Evolutionary conservation across 2,797 vertebrate genomes (phyloP), one percentile per base, ranked within the genome.

Genomic region (Ctenopoma multispine): DNA sequence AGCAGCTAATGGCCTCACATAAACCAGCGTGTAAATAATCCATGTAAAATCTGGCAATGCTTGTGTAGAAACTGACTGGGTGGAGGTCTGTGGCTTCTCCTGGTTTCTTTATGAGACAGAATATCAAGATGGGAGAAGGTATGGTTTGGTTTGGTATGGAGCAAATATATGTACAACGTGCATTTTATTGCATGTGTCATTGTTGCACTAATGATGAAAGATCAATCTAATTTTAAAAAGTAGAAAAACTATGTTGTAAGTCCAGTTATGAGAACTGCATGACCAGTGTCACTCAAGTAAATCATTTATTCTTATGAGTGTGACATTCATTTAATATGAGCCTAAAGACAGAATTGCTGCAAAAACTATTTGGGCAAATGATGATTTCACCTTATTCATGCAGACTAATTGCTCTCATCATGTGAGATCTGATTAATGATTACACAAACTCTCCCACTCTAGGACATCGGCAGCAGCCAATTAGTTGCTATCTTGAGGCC

Each of bases 1-100:
- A 54, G 74, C 63, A 68, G 63, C 62, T 55, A 1, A 10, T 63
- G 63, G 63, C 83, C 69, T 86, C 57, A 75, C 63, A 70, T 77
- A 79, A 86, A 87, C 80, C 67, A 60, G 40, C 36, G 4, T 38
- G 68, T 90, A 63, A 91, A 91, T 90, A 87, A 91, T 75, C 83
- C 55, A 89, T 69, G 72, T 61, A 18, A 80, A 81, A 80, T 83
- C 83, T 84, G 73, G 65, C 65, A 55, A 63, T 13, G 71, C 77
- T 54, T 55, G 47, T 31, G 66, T 63, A 57, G 65, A 69, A 74
- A 48, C 20, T 21, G 75, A 7, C 55, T 49, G 38, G 40, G 18
- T 38, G 69, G 53, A 46, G 23, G 36, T 60, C 72, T 53, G 27
- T 72, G 63, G 50, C 40, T 66, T 61, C 48, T 34, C 34, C 24